Conservation (phyloP, 2,113 vertebrate species). For the Heliornis fulica region DNA sequence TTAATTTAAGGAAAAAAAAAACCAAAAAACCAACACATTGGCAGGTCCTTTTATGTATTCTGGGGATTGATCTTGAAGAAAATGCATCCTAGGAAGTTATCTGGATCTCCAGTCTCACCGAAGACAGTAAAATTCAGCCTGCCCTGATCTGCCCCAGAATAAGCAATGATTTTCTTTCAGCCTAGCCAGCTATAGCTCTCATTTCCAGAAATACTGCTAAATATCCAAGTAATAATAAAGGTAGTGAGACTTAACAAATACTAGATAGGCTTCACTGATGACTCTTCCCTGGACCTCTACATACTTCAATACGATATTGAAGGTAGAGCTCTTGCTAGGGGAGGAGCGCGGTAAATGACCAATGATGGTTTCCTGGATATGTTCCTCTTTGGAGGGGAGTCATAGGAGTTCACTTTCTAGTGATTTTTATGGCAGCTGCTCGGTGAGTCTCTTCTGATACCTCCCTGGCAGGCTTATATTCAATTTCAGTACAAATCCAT, state of each 20-base stretch:
- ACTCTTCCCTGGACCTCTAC: neutral
- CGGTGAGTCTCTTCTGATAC: neutral
- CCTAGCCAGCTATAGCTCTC: neutral
- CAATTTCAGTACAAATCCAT: neutral
- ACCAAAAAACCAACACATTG: too few species aligned
- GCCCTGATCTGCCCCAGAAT: neutral
- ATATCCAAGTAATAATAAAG: neutral
- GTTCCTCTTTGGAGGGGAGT: neutral
- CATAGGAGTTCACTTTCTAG: neutral
- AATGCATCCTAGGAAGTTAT: neutral
- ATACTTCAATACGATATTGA: neutral
- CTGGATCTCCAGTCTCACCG: neutral
- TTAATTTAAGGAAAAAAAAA: neutral
- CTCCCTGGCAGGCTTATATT: neutral
- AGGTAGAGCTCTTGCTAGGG: neutral
- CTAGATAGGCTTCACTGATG: neutral
- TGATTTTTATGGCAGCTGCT: neutral
- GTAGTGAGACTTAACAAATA: neutral
- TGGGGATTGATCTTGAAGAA: neutral
- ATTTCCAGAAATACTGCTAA: neutral
- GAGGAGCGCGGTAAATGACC: accelerated
- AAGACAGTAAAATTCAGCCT: neutral
- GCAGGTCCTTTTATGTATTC: neutral
- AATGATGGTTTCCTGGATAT: neutral
- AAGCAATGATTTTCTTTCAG: neutral